phyloP scores from a whole-genome alignment of 2,113 vertebrate genomes.

The Petrocephalus zakoni region DNA sequence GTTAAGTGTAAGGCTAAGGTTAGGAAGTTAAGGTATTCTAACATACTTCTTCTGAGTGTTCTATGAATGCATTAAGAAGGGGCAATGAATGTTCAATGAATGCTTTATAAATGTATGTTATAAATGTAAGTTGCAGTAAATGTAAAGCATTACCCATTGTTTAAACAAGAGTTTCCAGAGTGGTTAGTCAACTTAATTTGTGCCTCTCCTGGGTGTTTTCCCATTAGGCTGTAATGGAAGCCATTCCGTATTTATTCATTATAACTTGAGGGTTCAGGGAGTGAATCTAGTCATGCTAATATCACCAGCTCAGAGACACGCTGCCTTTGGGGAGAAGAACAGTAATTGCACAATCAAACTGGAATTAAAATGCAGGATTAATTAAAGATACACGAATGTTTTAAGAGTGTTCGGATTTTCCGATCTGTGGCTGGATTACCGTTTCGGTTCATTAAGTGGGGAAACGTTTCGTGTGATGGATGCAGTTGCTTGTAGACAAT shows the following conservation, averaged over 20 bases:
- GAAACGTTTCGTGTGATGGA: background rate
- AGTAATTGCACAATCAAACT: slow-evolving; percentile 44
- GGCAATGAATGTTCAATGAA: background rate
- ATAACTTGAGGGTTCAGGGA: slow-evolving; percentile 37
- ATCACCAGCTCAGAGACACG: slow-evolving; percentile 34
- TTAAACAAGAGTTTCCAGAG: slow-evolving; percentile 49
- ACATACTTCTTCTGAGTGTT: too few relatives aligned
- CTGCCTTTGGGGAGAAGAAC: slow-evolving; percentile 37
- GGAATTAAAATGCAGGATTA: slow-evolving; percentile 54
- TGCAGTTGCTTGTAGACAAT: background rate
- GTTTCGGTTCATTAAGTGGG: background rate
- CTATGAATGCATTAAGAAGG: too few relatives aligned
- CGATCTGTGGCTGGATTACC: slow-evolving; percentile 10
- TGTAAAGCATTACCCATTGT: slow-evolving; percentile 26
- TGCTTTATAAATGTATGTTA: background rate
- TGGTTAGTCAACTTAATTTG: slow-evolving; percentile 52
- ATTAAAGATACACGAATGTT: slow-evolving; percentile 39
- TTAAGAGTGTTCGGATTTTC: slow-evolving; percentile 10
- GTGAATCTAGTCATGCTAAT: slow-evolving; percentile 43
- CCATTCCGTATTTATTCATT: slow-evolving; percentile 62
- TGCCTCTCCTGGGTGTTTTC: slow-evolving; percentile 49
- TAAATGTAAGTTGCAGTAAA: background rate
- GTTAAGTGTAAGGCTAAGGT: too few relatives aligned
- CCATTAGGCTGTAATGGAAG: slow-evolving; percentile 55
- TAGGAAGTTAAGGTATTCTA: too few relatives aligned